phyloP scores from a whole-genome alignment of 2,888 invertebrate genomes.

The Chaetoderma sp. region DNA sequence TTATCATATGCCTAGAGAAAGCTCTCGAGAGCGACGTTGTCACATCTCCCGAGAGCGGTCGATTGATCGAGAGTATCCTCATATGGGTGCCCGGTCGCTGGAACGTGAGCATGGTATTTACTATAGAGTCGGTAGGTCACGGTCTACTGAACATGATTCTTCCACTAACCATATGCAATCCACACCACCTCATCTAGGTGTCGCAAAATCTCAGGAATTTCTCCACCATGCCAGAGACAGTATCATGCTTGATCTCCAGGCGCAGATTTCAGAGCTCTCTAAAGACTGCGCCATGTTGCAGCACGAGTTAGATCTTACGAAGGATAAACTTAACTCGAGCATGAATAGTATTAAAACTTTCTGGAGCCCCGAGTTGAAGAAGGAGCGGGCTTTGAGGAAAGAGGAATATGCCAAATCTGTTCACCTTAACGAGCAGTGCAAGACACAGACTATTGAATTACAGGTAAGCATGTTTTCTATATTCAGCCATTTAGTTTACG shows the following conservation, averaged over 20 bases:
- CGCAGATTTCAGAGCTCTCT: constrained; percentile 94
- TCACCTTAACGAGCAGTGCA: constrained; percentile 95
- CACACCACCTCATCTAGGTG: no score
- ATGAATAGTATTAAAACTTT: constrained; percentile 99
- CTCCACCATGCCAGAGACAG: no score
- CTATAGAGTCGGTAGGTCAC: constrained; percentile 50
- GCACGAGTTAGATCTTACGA: constrained; percentile 77
- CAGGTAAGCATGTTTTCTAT: constrained; percentile 77
- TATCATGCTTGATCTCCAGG: constrained; percentile 57
- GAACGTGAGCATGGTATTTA: constrained; percentile 56
- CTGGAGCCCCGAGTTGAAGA: constrained; percentile 99
- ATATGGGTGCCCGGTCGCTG: constrained; percentile 65
- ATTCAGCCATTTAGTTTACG: not conserved
- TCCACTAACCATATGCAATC: no score
- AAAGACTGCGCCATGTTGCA: constrained; percentile 84
- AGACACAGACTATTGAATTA: constrained; percentile 94
- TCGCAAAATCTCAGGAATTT: constrained; percentile 11
- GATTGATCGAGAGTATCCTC: constrained; percentile 74
- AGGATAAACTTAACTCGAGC: constrained; percentile 96
- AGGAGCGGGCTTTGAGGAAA: constrained; percentile 94
- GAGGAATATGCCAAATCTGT: constrained; percentile 98
- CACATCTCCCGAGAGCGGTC: constrained; percentile 73
- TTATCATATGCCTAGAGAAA: constrained; percentile 13
- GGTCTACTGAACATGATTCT: constrained; percentile 50
- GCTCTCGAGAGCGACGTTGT: constrained; percentile 5